Evolutionary conservation across 2,888 invertebrate species (phyloP).

Genomic region (Stictocephala bisonia): DNA sequence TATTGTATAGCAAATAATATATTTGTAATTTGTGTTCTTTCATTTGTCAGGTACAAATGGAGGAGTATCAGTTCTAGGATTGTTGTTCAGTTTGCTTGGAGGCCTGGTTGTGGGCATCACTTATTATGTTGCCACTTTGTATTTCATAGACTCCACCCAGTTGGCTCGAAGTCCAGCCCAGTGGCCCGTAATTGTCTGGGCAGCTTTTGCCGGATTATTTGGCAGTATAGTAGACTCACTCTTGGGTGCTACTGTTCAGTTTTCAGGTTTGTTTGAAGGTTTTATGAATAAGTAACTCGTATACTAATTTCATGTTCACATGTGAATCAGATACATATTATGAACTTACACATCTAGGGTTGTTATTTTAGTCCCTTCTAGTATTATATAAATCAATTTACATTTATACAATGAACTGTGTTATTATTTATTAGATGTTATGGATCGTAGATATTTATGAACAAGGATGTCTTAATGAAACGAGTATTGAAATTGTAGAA

Average conservation of each 20-base stretch:
- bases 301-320: not conserved
- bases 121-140: conserved; percentile 75
- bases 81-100: conserved; percentile 72
- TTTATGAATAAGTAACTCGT: too few species aligned
- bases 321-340: not conserved
- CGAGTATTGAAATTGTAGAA: too few species aligned
- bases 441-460: too few species aligned
- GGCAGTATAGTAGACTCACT: conserved; percentile 87
- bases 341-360: conserved; percentile 19
- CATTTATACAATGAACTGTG: too few species aligned
- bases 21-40: too few species aligned
- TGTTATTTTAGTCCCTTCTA: too few species aligned
- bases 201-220: conserved; percentile 78
- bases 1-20: too few species aligned
- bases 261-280: conserved; percentile 73
- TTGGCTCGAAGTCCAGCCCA: conserved; percentile 75
- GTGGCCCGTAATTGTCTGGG: conserved; percentile 81
- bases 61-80: conserved; percentile 74
- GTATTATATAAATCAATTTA: too few species aligned
- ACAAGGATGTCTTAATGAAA: too few species aligned
- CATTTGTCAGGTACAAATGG: conserved; percentile 92
- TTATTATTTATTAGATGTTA: too few species aligned
- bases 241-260: conserved; percentile 87
- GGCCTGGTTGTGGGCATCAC: conserved; percentile 78
- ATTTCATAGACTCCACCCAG: conserved; percentile 71